Conservation (phyloP, 37 sponge, comb jelly and placozoan genomes). For the Eunapius fragilis region DNA sequence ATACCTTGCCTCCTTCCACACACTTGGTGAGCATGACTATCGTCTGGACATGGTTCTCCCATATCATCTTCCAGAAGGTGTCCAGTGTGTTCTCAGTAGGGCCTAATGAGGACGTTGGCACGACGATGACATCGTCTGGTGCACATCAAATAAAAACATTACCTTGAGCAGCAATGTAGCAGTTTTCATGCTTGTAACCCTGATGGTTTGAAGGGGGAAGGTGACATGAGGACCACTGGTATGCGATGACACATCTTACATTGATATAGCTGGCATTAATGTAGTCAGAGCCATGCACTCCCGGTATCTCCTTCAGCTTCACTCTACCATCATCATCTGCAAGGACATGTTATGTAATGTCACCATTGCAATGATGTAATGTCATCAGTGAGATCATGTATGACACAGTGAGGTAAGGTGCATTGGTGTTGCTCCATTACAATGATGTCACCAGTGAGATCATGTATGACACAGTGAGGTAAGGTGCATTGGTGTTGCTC, state of each 20-base stretch:
- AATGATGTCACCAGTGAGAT: too few species aligned
- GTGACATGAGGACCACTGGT: background rate
- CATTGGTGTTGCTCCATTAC: too few species aligned
- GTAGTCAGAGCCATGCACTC: conserved; percentile 17
- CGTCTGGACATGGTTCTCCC: conserved; percentile 25
- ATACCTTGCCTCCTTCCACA: conserved; percentile 2
- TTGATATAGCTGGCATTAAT: conserved; percentile 31
- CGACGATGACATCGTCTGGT: background rate
- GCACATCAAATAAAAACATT: background rate
- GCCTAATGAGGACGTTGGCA: background rate
- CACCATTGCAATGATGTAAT: too few species aligned
- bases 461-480: too few species aligned
- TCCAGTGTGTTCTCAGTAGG: conserved; percentile 19
- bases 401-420: too few species aligned
- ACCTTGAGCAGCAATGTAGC: conserved; percentile 34
- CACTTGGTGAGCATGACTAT: conserved; percentile 15
- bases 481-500: too few species aligned
- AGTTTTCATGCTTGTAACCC: conserved; percentile 13
- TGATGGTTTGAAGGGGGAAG: background rate
- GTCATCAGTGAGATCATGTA: too few species aligned
- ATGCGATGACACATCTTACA: background rate
- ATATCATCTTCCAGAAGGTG: conserved; percentile 61
- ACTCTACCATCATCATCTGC: conserved; percentile 22
- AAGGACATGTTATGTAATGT: too few species aligned
- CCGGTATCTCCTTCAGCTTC: conserved; percentile 4